A percentile compares a stretch with the other conserved stretches of the same genome.
These are phyloP conservation scores for Amphipoea lucens DNA, from an alignment of 2,888 invertebrate genomes.

Conservation along the genomic window DNA sequence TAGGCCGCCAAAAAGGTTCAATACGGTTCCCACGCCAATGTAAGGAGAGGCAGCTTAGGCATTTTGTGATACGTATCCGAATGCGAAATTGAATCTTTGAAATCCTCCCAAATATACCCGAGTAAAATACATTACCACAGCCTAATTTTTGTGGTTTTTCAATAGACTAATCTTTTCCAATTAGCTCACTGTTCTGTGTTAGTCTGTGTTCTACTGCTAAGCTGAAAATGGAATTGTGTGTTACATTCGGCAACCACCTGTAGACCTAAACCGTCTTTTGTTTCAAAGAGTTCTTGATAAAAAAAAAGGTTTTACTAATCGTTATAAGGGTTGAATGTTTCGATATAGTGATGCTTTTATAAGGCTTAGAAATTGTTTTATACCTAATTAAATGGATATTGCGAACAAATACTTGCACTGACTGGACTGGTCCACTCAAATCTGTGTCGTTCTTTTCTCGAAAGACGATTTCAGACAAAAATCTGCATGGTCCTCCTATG, in stretches of 20 bases:
- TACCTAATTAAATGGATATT: neutral
- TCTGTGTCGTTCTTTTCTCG: neutral
- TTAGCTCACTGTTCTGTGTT: slow-evolving; percentile 22
- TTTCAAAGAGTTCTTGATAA: slow-evolving; percentile 44
- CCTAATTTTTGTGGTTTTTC: slow-evolving; percentile 42
- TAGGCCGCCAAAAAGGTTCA: slow-evolving; percentile 62
- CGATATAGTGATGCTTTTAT: slow-evolving; percentile 4
- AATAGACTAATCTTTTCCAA: slow-evolving; percentile 31
- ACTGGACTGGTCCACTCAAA: neutral
- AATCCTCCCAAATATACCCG: slow-evolving; percentile 40
- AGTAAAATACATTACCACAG: slow-evolving; percentile 52
- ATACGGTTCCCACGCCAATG: slow-evolving; percentile 37
- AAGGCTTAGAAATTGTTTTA: neutral
- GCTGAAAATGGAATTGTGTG: slow-evolving; percentile 42
- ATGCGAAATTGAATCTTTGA: slow-evolving; percentile 61
- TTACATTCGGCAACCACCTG: slow-evolving; percentile 48
- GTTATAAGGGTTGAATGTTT: slow-evolving; percentile 9
- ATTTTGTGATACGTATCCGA: slow-evolving; percentile 55
- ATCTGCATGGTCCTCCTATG: neutral
- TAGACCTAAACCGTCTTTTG: slow-evolving; percentile 25
- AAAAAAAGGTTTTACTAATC: slow-evolving; percentile 38
- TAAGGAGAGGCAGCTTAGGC: slow-evolving; percentile 48
- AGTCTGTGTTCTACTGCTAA: slow-evolving; percentile 36
- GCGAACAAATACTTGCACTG: neutral
- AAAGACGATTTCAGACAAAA: neutral